Evolutionary conservation across 2,797 vertebrate genomes (phyloP).

Genomic region (Streptopelia turtur): DNA sequence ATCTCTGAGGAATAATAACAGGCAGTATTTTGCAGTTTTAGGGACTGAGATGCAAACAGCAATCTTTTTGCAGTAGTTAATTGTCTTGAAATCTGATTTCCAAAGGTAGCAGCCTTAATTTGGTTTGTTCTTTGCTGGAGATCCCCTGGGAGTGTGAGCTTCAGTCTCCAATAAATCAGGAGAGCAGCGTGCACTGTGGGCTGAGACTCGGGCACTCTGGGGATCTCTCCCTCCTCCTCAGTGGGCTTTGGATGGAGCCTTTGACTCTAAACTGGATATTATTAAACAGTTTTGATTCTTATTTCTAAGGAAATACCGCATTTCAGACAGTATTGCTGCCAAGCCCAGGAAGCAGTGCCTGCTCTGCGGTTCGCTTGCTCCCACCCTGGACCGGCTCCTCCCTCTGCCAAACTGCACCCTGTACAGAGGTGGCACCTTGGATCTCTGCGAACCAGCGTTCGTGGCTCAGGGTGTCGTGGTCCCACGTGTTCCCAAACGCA

Average conservation of each 20-base stretch:
- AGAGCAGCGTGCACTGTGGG: not conserved
- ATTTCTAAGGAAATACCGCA: not conserved
- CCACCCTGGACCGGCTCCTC: not conserved
- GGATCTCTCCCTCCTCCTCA: not conserved
- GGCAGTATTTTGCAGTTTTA: not conserved
- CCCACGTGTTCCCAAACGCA: not conserved
- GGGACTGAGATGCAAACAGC: not conserved
- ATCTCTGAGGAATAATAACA: not conserved
- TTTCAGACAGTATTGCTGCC: not conserved
- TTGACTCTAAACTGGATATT: not conserved
- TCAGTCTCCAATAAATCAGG: not conserved
- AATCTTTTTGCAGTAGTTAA: slow-evolving; percentile 3
- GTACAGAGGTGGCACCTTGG: not conserved
- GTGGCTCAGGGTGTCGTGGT: not conserved
- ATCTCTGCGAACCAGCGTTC: not conserved
- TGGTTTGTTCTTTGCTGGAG: slow-evolving; percentile 29
- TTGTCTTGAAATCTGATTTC: slow-evolving; percentile 51
- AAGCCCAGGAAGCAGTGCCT: not conserved
- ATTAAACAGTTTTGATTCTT: not conserved
- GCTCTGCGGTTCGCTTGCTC: not conserved
- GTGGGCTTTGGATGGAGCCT: not conserved
- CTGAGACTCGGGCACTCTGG: not conserved
- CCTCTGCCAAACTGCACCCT: not conserved
- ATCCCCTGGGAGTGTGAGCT: not conserved
- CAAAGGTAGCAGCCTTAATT: slow-evolving; percentile 46